These are phyloP conservation scores for Morpho helenor DNA, from an alignment of 2,888 invertebrate genomes.

Conservation along the genomic window DNA sequence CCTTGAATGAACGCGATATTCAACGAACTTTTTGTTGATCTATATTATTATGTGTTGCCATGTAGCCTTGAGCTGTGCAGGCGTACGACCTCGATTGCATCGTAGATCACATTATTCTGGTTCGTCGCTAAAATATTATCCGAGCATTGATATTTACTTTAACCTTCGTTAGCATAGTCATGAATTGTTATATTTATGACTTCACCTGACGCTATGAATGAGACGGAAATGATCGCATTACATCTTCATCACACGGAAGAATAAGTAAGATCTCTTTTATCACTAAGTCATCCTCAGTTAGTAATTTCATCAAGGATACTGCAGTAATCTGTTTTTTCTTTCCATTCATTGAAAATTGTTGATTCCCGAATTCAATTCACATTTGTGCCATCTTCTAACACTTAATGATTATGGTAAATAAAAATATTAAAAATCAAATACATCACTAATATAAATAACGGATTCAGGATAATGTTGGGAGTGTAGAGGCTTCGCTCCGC, in stretches of 20 bases:
- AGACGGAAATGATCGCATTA: slow-evolving; percentile 1
- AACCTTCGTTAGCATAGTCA: slow-evolving; percentile 33
- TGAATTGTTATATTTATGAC: slow-evolving; percentile 21
- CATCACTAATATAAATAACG: too few relatives aligned
- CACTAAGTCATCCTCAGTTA: too few relatives aligned
- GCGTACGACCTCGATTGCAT: slow-evolving; percentile 33
- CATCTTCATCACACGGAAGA: slow-evolving; percentile 1
- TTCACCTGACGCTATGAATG: slow-evolving; percentile 12
- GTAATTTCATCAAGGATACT: too few relatives aligned
- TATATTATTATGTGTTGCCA: slow-evolving; percentile 26
- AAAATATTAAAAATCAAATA: too few relatives aligned
- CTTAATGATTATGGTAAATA: too few relatives aligned
- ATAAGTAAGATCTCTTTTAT: not conserved
- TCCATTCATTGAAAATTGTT: too few relatives aligned
- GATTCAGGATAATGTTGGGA: too few relatives aligned
- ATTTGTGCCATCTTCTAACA: too few relatives aligned
- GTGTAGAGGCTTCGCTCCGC: too few relatives aligned
- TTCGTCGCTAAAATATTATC: slow-evolving; percentile 40
- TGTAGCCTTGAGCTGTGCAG: slow-evolving; percentile 34
- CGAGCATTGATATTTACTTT: slow-evolving; percentile 33
- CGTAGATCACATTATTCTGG: slow-evolving; percentile 35
- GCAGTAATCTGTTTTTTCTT: too few relatives aligned
- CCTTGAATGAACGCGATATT: slow-evolving; percentile 5
- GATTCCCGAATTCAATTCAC: too few relatives aligned
- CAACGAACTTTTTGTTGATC: slow-evolving; percentile 18